Percentiles rank a stretch among this genome's conserved stretches.
phyloP scores from a whole-genome alignment of 2,797 vertebrate species.

The Danio aesculapii region DNA sequence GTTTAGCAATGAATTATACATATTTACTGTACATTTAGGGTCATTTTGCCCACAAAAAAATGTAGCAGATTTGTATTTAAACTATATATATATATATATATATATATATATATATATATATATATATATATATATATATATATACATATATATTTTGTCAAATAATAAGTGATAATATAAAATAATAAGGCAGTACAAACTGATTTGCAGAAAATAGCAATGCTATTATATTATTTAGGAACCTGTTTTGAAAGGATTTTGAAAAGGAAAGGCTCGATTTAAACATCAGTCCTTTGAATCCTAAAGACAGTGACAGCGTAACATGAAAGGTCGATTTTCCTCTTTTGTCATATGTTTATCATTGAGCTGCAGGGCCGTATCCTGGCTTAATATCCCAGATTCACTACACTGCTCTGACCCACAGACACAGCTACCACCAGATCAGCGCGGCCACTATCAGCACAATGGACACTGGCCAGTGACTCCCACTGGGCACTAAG shows the following conservation, averaged over 20 bases:
- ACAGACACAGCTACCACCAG: conserved; percentile 37
- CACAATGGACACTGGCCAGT: conserved; percentile 49
- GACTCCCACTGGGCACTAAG: conserved; percentile 19
- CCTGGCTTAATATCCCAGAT: conserved; percentile 35
- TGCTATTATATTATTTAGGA: conserved; percentile 14
- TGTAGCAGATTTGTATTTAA: too few species aligned
- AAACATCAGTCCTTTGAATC: conserved; percentile 8
- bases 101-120: too few species aligned
- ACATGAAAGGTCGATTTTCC: conserved; percentile 44
- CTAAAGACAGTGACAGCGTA: conserved; percentile 3
- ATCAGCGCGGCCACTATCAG: conserved; percentile 47
- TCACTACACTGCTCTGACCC: conserved; percentile 49
- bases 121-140: too few species aligned
- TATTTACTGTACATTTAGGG: too few species aligned
- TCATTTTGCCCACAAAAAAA: too few species aligned
- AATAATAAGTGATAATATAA: too few species aligned
- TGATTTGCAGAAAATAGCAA: conserved; percentile 12
- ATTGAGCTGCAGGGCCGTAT: conserved; percentile 44
- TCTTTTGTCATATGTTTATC: conserved; percentile 56
- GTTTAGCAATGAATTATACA: too few species aligned
- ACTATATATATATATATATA: too few species aligned
- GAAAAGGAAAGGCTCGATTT: background rate
- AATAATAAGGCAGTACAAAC: background rate
- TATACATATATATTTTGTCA: too few species aligned
- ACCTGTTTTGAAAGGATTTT: conserved; percentile 15